Evolutionary conservation across 2,888 invertebrate genomes (phyloP), one percentile per base, ranked within the genome.

Genomic region (Dione juno): DNA sequence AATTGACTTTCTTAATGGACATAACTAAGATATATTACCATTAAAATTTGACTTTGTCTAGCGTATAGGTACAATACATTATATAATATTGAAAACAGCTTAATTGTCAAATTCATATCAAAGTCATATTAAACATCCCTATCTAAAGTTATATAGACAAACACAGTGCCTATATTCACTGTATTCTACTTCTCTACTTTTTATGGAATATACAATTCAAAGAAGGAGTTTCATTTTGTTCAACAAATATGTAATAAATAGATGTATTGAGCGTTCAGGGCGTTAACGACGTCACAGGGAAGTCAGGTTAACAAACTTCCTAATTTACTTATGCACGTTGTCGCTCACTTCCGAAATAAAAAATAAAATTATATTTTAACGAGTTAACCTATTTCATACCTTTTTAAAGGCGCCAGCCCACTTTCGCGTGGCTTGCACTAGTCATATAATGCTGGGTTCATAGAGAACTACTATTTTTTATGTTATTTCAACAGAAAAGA

Each of bases 361-460:
- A 58, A 58, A 68, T 45, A 70, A 66, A 66, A 61, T 53, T 35
- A 54, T 54, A 48, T 64, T 67, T 64, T 69, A 69, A 69, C 63
- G 68, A 69, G 63, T 53, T 69, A 54, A 64, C 68, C 68, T 40
- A 64, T 63, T 69, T 69, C 53, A 21, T 64, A 45, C 37, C 61
- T 63, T 68, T 61, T 45, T 63, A 69, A 67, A 69, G 68, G 68
- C 45, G 54, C 64, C 63, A 63, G 68, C 68, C 68, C 54, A 69
- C 45, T 69, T 69, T 64, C 45, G 41, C 54, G 45, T 57, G 68
- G 68, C 48, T 64, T 37, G 54, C 43, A 54, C 54, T 40, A 54
- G 52, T 37, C 43, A 67, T 48, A 58, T 58, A 59, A 67, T 58
- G 37, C 67, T 40, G 37, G 35, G 19, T 53, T 43, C 35, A 64